These are phyloP conservation scores for Margaritifera margaritifera DNA, from an alignment of 2,888 invertebrate species.

Conservation along the genomic window DNA sequence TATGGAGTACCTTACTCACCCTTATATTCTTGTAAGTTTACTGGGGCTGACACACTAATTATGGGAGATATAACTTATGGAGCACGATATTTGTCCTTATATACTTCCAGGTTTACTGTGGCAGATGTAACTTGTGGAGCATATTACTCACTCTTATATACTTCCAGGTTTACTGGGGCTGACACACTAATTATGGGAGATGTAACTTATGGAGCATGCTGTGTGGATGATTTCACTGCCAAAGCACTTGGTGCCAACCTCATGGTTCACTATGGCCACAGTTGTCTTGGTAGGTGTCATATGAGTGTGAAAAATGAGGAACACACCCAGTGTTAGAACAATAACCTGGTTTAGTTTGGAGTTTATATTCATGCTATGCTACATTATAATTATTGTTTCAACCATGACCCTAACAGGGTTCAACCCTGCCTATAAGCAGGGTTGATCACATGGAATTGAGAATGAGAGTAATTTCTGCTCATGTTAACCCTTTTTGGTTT, in stretches of 20 bases:
- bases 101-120: conserved; percentile 79
- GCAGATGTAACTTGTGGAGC: conserved; percentile 99
- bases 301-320: neutral
- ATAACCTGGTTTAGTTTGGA: no score
- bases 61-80: conserved; percentile 85
- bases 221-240: conserved; percentile 97
- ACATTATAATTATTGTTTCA: no score
- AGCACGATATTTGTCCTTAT: neutral
- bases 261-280: conserved; percentile 97
- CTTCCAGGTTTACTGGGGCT: conserved; percentile 82
- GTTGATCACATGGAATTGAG: no score
- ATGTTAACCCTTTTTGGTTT: no score
- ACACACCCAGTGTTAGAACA: no score
- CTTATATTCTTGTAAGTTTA: conserved; percentile 76
- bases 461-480: no score
- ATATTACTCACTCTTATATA: conserved; percentile 69
- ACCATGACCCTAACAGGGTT: no score
- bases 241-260: conserved; percentile 90
- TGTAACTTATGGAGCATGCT: conserved; percentile 99
- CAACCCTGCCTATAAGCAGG: no score
- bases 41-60: conserved; percentile 90
- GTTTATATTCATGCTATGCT: no score
- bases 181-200: conserved; percentile 98
- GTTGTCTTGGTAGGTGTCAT: conserved; percentile 79
- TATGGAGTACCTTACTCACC: neutral